These are phyloP conservation scores for Eubasilissa splendida DNA, from an alignment of 2,888 invertebrate species.

Conservation along the genomic window DNA sequence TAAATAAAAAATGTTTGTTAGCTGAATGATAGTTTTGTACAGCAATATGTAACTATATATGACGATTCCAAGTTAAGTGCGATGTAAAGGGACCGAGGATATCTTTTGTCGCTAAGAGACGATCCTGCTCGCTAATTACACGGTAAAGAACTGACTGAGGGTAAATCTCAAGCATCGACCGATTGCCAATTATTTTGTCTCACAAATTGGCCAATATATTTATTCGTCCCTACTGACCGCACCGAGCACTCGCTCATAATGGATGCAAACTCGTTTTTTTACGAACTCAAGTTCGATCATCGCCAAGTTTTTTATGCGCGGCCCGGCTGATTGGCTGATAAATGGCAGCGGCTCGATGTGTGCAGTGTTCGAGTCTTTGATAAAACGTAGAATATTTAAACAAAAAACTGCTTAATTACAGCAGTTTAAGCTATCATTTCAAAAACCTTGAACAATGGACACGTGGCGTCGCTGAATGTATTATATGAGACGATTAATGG, in stretches of 20 bases:
- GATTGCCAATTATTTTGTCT: constrained; percentile 57
- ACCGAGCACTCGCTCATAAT: constrained; percentile 34
- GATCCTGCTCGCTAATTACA: too few species aligned
- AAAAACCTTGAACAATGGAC: too few species aligned
- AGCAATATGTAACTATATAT: too few species aligned
- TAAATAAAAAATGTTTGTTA: too few species aligned
- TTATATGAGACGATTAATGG: too few species aligned
- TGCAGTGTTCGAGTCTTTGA: too few species aligned
- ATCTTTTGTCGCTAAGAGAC: too few species aligned
- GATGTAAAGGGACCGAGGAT: too few species aligned
- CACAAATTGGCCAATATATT: constrained; percentile 57
- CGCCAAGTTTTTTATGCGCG: constrained; percentile 36
- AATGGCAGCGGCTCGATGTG: neutral
- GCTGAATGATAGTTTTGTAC: too few species aligned
- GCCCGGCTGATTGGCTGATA: constrained; percentile 25
- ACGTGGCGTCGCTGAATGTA: too few species aligned
- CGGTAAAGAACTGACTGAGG: neutral
- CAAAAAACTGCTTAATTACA: neutral
- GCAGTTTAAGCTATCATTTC: neutral
- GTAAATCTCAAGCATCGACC: constrained; percentile 39
- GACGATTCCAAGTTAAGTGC: too few species aligned
- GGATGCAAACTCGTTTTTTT: constrained; percentile 41
- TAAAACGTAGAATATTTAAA: too few species aligned
- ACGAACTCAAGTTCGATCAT: constrained; percentile 32
- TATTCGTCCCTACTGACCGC: constrained; percentile 47